Percentiles rank a stretch among this genome's conserved stretches.
phyloP scores from a whole-genome alignment of 2,888 invertebrate species.

The Cryptocephalus moraei region DNA sequence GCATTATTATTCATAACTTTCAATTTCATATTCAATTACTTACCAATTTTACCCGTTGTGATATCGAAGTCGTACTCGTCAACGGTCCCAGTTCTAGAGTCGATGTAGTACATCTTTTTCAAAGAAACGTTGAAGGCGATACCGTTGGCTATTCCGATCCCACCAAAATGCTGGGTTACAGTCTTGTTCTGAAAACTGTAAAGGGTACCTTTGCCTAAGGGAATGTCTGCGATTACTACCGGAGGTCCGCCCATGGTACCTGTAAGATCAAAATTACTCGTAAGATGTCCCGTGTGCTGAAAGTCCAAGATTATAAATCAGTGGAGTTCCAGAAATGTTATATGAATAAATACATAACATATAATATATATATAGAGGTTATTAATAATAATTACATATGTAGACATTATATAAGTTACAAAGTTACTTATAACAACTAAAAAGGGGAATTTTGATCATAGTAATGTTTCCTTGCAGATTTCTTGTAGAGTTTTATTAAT shows the following conservation, averaged over 20 bases:
- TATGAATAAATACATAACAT: no score
- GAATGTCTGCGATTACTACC: conserved; percentile 13
- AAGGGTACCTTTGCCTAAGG: conserved; percentile 19
- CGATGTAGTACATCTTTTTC: conserved; percentile 65
- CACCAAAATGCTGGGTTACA: conserved; percentile 17
- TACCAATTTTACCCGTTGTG: conserved; percentile 40
- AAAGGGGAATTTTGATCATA: no score
- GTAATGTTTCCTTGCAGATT: no score
- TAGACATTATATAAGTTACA: no score
- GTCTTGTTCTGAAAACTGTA: conserved; percentile 17
- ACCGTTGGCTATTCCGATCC: conserved; percentile 46
- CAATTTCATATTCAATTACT: conserved; percentile 20
- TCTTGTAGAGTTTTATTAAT: no score
- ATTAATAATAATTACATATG: no score
- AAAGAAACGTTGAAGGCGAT: conserved; percentile 59
- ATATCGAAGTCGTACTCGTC: conserved; percentile 56
- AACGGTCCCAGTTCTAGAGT: conserved; percentile 53
- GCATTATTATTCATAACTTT: no score
- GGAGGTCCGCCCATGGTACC: conserved; percentile 26
- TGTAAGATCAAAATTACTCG: conserved; percentile 6
- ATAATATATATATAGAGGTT: no score
- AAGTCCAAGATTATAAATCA: no score
- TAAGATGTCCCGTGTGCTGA: no score
- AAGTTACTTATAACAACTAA: no score
- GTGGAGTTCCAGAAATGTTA: no score